Base-by-base conservation (phyloP, 2,797 vertebrate genomes). In the Molossus molossus region DNA sequence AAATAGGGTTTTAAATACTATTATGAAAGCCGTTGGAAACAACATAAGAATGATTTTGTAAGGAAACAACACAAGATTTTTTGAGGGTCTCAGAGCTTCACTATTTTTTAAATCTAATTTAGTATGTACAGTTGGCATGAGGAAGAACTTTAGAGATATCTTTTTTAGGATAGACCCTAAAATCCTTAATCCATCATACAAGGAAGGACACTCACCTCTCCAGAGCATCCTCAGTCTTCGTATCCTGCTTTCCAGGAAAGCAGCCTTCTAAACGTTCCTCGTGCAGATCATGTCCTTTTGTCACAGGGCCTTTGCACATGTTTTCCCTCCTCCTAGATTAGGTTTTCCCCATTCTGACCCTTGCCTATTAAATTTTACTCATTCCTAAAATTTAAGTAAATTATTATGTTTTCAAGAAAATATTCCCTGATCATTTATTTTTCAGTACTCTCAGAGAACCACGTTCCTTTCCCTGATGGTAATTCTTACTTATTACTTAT, bases 381-480 rank as follows among this genome's bases (percentile, higher is more conserved):
- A 95, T 86, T 73, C 37, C 67, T 86, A 45, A 89, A 93, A 93
- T 73, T 57, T 93, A 25, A 18, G 27, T 85, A 8, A 58, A 9
- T 40, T 58, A 70, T 80, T 73, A 48, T 13, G 13, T 76, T 77
- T 40, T 64, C n/a, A 87, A 12, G 23, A 2, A 79, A 69, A 29
- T 57, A 20, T 60, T 89, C 37, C 2, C 65, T 45, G 9, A 73
- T 50, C 20, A 53, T 72, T 53, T 80, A 1, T 48, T 58, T 87
- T 90, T 84, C 55, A 85, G 25, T 81, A 29, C 3, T 83, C 18
- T 87, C 48, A 76, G 6, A 87, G 57, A 81, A 60, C 37, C 85
- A 17, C 9, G 25, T 40, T 87, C 9, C 4, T 92, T 76, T 87
- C 27, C 82, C 17, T 55, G 11, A 14, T 4, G 8, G 45, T 8